Conservation (phyloP, 1,140 invertebrate genomes). For the Drosophila punjabiensis region DNA sequence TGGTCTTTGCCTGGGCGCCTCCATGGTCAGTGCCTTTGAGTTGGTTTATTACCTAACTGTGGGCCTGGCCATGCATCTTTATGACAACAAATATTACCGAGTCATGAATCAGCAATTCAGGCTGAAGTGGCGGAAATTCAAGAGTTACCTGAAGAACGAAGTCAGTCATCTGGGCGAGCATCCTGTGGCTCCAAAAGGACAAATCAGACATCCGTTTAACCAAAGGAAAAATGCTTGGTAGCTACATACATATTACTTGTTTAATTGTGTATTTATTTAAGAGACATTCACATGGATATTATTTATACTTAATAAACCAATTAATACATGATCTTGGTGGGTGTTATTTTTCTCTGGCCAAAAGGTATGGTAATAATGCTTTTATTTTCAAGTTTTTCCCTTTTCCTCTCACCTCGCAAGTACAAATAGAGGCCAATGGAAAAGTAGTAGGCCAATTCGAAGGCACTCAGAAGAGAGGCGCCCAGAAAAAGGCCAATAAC, state of each 20-base stretch:
- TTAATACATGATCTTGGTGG: constrained; percentile 49
- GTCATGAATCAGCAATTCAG: constrained; percentile 33
- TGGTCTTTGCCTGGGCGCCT: constrained; percentile 84
- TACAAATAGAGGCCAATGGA: constrained; percentile 76
- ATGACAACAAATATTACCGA: constrained; percentile 66
- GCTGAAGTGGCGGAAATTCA: constrained; percentile 27
- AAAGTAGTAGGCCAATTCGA: constrained; percentile 84
- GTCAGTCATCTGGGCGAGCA: constrained; percentile 33
- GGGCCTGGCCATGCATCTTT: constrained; percentile 67
- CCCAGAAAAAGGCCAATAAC: constrained; percentile 85
- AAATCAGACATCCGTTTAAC: constrained; percentile 56
- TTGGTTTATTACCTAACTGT: constrained; percentile 84
- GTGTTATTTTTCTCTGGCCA: constrained; percentile 54
- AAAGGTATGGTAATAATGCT: constrained; percentile 42
- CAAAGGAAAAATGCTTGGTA: constrained; percentile 55
- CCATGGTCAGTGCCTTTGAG: constrained; percentile 83
- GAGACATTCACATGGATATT: not conserved
- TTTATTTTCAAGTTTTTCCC: not conserved
- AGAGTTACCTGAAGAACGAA: constrained; percentile 57
- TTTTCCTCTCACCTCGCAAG: constrained; percentile 27
- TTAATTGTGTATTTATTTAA: not conserved
- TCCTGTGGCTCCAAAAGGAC: constrained; percentile 10
- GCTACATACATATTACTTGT: not conserved
- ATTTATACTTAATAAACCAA: not conserved
- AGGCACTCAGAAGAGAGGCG: constrained; percentile 81